Evolutionary conservation across 1,140 invertebrate species (phyloP), one percentile per base, ranked within the genome.

Genomic region (Sminthurides bifidus): DNA sequence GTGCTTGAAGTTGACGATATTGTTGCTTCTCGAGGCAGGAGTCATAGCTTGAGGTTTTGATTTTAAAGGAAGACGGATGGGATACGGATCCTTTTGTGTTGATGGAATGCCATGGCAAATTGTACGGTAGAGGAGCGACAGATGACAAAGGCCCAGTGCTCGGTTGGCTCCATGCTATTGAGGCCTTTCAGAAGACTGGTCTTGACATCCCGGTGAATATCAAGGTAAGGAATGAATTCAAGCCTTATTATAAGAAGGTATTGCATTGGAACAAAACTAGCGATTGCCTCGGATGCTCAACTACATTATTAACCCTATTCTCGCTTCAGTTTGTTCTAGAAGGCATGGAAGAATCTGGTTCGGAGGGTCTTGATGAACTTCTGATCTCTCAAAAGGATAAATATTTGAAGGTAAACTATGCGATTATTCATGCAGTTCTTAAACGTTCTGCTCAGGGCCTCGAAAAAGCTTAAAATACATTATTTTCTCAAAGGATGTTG

Each of bases 301-400:
- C 29, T 23, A n/a, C n/a, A n/a, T n/a, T n/a, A 48, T 8, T 58
- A 44, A 45, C 29, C 23, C 40, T 61, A 54, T 55, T 64, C 59
- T 63, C 40, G 58, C 72, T 73, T 33, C 67, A 87, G 79, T 97
- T 98, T 74, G 79, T 89, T 19, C 91, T 98, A 69, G 94, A 98
- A 78, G 92, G 89, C 41, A 98, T 98, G 94, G 95, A 98, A 75
- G 95, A 98, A 72, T 86, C 81, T 66, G 93, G 94, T 6, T 96
- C 92, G 58, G 87, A 91, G 72, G 94, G 94, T 27, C 73, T 98
- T 12, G 92, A 98, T 70, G 85, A 90, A 2, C 71, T 96, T 15
- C 73, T 98, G 1, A 73, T 79, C 59, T 69, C 79, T 3, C 74
- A 77, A 59, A 91, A 92, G 70, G 76, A 82, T 53, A 74, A 71